Evolutionary conservation across 2,797 vertebrate genomes (phyloP).

Genomic region (Coilia nasus): DNA sequence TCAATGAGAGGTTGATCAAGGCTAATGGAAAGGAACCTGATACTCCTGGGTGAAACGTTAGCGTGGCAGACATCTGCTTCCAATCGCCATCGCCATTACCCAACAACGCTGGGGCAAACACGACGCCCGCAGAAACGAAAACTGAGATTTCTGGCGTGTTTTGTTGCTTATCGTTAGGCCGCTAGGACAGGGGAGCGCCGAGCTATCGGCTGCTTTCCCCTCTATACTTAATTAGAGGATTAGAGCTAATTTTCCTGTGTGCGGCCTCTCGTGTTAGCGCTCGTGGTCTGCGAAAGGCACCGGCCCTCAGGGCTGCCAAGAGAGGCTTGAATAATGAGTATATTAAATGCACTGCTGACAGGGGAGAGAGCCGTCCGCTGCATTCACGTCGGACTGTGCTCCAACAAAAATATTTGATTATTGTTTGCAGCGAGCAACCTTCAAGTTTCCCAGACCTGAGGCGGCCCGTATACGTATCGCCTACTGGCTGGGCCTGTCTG

Average conservation of each 20-base stretch:
- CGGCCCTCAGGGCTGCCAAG: conserved; percentile 59
- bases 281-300: conserved; percentile 58
- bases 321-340: conserved; percentile 69
- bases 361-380: conserved; percentile 61
- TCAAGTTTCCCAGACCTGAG: conserved; percentile 56
- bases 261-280: conserved; percentile 50
- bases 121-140: conserved; percentile 33
- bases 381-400: conserved; percentile 61
- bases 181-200: conserved; percentile 41
- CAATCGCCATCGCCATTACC: conserved; percentile 45
- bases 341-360: conserved; percentile 71
- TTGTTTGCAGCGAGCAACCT: conserved; percentile 69
- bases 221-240: conserved; percentile 66
- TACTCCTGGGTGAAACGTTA: conserved; percentile 37
- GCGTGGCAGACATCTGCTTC: conserved; percentile 53
- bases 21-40: conserved; percentile 43
- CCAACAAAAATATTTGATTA: conserved; percentile 76
- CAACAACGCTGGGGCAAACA: conserved; percentile 38
- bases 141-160: conserved; percentile 51
- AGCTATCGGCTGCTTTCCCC: conserved; percentile 54
- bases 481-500: conserved; percentile 48
- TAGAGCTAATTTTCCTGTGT: conserved; percentile 62
- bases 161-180: conserved; percentile 41
- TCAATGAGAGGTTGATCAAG: conserved; percentile 44
- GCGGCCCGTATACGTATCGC: conserved; percentile 52